Evolutionary conservation across 2,113 vertebrate genomes (phyloP), one percentile per base, ranked within the genome.

Genomic region (Oryzias javanicus): DNA sequence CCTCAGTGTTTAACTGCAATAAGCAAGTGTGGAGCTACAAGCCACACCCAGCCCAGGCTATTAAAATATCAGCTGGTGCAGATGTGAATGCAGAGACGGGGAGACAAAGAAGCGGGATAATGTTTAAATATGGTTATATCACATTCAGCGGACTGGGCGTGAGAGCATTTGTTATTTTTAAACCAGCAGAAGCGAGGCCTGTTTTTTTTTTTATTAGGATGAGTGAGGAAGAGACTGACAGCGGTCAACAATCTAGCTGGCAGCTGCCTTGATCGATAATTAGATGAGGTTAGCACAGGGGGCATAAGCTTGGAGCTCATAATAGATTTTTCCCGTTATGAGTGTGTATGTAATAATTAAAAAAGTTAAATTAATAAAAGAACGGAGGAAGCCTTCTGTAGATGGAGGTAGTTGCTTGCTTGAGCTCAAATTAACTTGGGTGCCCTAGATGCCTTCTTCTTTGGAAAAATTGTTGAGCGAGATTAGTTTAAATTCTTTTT

Each of bases 11-110:
- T 58, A 55, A 66, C 70, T 60, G 78, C 70, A 62, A 64, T 59
- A 74, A 53, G 72, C 79, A 69, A 63, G 63, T 53, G 55, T 75
- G 67, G 27, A 70, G 80, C 72, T 79, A 46, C 65, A 78, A 81
- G 78, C 85, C 86, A 83, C 86, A 85, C 86, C 86, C 77, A 64
- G 19, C 45, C 42, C 49, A 52, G 70, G 80, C 76, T 74, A 80
- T 72, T 82, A 74, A 72, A 83, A 83, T 76, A 83, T 86, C 74
- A 84, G 73, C 73, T 65, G 42, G 51, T 77, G 69, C 73, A 81
- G 64, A 82, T 67, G 53, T 72, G 62, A 77, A 59, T 59, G 58
- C 74, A 29, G 42, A 65, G 55, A 55, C 58, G 57, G 59, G 22
- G 59, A 60, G 60, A 63, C 60, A 52, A 60, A 67, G 45, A 49